A percentile compares a stretch with the other conserved stretches of the same genome.
Conservation (phyloP, 2,113 vertebrate species). For the Megaleporinus macrocephalus region DNA sequence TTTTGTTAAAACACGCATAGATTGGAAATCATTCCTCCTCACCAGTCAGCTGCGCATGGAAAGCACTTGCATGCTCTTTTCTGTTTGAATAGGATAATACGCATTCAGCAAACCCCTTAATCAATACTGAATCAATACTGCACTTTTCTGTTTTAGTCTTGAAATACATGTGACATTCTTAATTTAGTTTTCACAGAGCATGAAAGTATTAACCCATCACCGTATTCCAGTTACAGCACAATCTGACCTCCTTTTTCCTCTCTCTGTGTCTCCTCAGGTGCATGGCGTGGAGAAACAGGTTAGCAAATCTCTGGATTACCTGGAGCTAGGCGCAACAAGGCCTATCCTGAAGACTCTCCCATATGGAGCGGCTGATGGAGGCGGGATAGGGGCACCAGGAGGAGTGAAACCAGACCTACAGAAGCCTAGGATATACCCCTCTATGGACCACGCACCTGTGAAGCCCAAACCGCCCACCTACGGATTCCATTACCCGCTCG, state of each 20-base stretch:
- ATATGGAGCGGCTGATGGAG: conserved; percentile 71
- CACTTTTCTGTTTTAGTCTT: conserved; percentile 8
- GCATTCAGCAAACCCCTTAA: background rate
- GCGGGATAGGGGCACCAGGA: conserved; percentile 53
- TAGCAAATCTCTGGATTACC: conserved; percentile 81
- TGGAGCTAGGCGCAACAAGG: conserved; percentile 80
- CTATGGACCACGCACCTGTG: conserved; percentile 72
- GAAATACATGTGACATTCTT: conserved; percentile 1
- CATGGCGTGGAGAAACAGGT: conserved; percentile 83
- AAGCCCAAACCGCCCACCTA: conserved; percentile 80
- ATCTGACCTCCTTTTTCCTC: conserved; percentile 22
- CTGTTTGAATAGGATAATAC: background rate
- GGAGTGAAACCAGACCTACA: conserved; percentile 80
- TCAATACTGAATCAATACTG: background rate
- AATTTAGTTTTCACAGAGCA: background rate
- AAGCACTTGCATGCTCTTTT: conserved; percentile 2
- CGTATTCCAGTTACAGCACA: background rate
- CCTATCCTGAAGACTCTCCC: conserved; percentile 81
- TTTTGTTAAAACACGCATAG: conserved; percentile 9
- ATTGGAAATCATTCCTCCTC: conserved; percentile 35
- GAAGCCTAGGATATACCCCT: conserved; percentile 75
- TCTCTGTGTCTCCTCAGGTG: conserved; percentile 71
- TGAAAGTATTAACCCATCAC: background rate
- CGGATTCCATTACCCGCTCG: conserved; percentile 77
- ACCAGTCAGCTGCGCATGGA: background rate